These are phyloP conservation scores for Lophura nycthemera DNA, from an alignment of 2,113 vertebrate genomes.

Conservation along the genomic window DNA sequence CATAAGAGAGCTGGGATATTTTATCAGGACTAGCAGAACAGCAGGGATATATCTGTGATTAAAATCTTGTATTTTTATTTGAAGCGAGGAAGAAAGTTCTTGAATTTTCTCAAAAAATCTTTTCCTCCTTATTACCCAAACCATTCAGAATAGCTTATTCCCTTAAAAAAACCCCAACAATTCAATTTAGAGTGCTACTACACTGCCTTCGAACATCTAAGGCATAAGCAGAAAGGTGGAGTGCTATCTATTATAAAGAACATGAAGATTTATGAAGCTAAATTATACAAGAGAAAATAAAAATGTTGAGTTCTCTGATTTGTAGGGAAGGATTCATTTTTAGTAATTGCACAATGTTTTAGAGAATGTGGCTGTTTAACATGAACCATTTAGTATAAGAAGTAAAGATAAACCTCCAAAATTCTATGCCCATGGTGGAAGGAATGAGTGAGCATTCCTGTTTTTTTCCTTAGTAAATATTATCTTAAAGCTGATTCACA, in stretches of 20 bases:
- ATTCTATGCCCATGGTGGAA: neutral
- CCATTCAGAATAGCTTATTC: neutral
- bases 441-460: neutral
- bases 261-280: neutral
- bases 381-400: neutral
- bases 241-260: neutral
- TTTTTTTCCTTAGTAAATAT: neutral
- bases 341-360: neutral
- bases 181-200: neutral
- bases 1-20: accelerated
- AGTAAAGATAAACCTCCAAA: neutral
- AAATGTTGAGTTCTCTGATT: neutral
- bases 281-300: neutral
- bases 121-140: neutral
- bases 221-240: neutral
- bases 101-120: neutral
- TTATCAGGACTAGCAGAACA: neutral
- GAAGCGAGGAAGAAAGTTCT: neutral
- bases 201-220: neutral
- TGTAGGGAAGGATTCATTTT: neutral
- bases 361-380: neutral
- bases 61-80: neutral
- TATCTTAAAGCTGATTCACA: neutral
- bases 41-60: neutral
- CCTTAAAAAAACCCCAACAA: neutral